Base-by-base conservation (phyloP, 2,797 vertebrate genomes). In the Ceryle rudis region DNA sequence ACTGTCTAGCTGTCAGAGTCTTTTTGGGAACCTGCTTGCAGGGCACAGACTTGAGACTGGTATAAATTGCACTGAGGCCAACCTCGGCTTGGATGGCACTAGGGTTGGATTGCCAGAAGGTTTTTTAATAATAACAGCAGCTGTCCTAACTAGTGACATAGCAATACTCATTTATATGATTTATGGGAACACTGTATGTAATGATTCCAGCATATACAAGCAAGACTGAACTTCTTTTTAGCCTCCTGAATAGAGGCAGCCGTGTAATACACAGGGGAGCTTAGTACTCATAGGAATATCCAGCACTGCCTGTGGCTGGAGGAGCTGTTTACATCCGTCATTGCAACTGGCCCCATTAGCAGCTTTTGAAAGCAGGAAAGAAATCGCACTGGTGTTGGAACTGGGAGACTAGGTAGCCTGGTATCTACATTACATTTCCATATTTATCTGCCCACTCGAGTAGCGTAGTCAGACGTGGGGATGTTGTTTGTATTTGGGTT, bases 151-250 rank as follows among this genome's bases (percentile, higher is more conserved):
- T 46, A 88, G 75, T 92, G 92, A 84, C 95, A 93, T 55, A 89
- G 90, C 85, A 82, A 94, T 61, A 83, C 79, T 86, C 81, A 91
- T 96, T 97, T 82, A 47, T 89, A 31, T 91, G 96, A 96, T 96
- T 97, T 93, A 96, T 92, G 95, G 91, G 86, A 92, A 71, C 61
- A 39, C 89, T 91, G 60, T 46, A 83, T 52, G 91, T 57, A 91
- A 87, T 89, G 91, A 93, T 94, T 96, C 95, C 96, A 96, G 95
- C 86, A 89, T 92, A 96, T 95, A 96, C 95, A 97, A 94, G 93
- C 75, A 88, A 91, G 86, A 96, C 89, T 96, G 93, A 96, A 94
- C 89, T 96, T 91, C 95, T 93, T 96, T 96, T 91, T 81, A 96
- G 81, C 65, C 81, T 96, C 58, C 91, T 95, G 91, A 94, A 95